phyloP scores from a whole-genome alignment of 2,113 vertebrate genomes.

The Pseudorectes ferrugineus region DNA sequence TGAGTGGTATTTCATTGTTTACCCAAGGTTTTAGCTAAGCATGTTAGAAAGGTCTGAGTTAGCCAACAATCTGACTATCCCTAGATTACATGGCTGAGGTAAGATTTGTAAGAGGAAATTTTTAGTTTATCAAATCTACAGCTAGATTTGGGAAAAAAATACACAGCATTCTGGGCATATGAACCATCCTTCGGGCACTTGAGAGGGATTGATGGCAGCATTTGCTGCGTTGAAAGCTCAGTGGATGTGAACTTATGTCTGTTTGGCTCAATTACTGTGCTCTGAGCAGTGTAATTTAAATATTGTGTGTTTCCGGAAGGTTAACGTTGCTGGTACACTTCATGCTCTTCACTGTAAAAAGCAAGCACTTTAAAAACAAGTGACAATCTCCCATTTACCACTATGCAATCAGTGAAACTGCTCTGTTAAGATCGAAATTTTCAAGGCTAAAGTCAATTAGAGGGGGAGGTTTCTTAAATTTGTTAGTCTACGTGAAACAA shows the following conservation, averaged over 20 bases:
- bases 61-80: neutral
- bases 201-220: slow-evolving; percentile 23
- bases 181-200: neutral
- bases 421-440: neutral
- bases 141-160: neutral
- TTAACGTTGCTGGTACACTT: slow-evolving; percentile 41
- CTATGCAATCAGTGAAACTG: neutral
- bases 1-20: neutral
- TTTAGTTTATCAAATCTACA: slow-evolving; percentile 2
- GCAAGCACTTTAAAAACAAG: slow-evolving; percentile 47
- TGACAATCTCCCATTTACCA: slow-evolving; percentile 40
- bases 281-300: slow-evolving; percentile 60
- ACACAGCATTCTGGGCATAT: neutral
- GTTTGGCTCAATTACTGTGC: slow-evolving; percentile 55
- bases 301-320: slow-evolving; percentile 58
- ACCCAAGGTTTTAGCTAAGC: neutral
- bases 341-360: slow-evolving; percentile 41
- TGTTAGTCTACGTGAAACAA: neutral
- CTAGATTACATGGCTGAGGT: neutral
- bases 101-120: neutral
- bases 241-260: slow-evolving; percentile 41
- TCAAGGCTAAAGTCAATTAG: neutral
- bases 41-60: neutral
- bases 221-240: slow-evolving; percentile 14
- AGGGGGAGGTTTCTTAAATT: neutral